Base-by-base conservation (phyloP, 92 coral and sea anemone genomes). In the Blastomussa wellsi region DNA sequence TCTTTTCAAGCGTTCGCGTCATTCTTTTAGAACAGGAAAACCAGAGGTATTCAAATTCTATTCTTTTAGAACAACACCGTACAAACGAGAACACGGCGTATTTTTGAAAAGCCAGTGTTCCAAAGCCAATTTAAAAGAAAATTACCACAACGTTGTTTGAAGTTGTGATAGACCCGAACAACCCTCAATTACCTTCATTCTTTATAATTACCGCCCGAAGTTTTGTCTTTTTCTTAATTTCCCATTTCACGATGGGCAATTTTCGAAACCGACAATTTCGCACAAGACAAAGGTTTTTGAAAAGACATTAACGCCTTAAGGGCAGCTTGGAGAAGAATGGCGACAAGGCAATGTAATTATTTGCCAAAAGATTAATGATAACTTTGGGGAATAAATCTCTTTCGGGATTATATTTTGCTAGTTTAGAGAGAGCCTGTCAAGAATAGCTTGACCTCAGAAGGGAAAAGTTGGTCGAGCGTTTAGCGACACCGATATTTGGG, bases 161-260 rank as follows among this genome's bases (percentile, higher is more conserved):
- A 41, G 48, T 83, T 59, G 42, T 74, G 80, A 83, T 83, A 48
- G 87, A 24, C 16, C n/a, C 72, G 60, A 59, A 57, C 80, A 75
- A 64, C 87, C 79, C 68, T 55, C 86, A 82, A 82, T 82, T 82
- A 59, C 62, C 24, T 38, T 19, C 22, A 53, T 62, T 74, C 83
- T 62, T 53, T 83, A 39, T 74, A 83, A 72, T 83, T 59, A 64
- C 71, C 80, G 86, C 79, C 79, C 62, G 79, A 20, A 74, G 79
- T 83, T 74, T 83, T 83, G 86, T 74, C 64, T 81, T 77, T 76
- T 77, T 77, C 24, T 32, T 44, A 44, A 79, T 79, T 81, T 81
- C 85, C 66, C 44, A 74, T 83, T 83, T 74, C 80, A 55, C 60
- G 86, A 31, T 73, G 79, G 72, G 72, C 47, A 74, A 74, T 83